Conservation (phyloP, 1,140 invertebrate genomes). For the Dendroctonus valens region DNA sequence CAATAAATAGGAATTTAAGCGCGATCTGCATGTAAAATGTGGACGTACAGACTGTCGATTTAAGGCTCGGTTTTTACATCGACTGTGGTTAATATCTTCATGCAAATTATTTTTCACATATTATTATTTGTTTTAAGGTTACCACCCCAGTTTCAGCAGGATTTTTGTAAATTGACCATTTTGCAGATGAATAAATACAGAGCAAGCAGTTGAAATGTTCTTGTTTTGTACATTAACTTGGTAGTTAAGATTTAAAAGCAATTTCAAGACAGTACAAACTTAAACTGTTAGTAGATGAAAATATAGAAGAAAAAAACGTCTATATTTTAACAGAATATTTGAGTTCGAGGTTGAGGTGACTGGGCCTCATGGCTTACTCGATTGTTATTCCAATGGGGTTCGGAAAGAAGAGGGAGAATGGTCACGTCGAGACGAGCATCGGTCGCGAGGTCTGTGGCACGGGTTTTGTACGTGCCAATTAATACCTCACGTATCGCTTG, state of each 20-base stretch:
- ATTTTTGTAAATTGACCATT: not conserved
- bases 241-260: not conserved
- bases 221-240: not conserved
- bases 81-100: too few species aligned
- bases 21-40: constrained; percentile 17
- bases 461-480: constrained; percentile 24
- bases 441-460: constrained; percentile 27
- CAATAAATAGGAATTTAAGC: constrained; percentile 22
- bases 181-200: not conserved
- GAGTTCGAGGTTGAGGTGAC: constrained; percentile 3
- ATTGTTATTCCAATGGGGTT: constrained; percentile 11
- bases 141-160: not conserved
- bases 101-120: too few species aligned
- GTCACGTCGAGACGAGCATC: constrained; percentile 27
- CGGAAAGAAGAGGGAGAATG: not conserved
- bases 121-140: too few species aligned
- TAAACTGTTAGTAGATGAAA: not conserved
- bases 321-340: too few species aligned
- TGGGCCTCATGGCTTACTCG: not conserved
- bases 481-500: too few species aligned
- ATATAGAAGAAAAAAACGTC: not conserved
- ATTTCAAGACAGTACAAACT: too few species aligned
- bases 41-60: constrained; percentile 1
- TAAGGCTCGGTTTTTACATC: not conserved
- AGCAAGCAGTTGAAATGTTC: not conserved